Conservation (phyloP, 2,888 invertebrate genomes). For the Eristalis arbustorum region DNA sequence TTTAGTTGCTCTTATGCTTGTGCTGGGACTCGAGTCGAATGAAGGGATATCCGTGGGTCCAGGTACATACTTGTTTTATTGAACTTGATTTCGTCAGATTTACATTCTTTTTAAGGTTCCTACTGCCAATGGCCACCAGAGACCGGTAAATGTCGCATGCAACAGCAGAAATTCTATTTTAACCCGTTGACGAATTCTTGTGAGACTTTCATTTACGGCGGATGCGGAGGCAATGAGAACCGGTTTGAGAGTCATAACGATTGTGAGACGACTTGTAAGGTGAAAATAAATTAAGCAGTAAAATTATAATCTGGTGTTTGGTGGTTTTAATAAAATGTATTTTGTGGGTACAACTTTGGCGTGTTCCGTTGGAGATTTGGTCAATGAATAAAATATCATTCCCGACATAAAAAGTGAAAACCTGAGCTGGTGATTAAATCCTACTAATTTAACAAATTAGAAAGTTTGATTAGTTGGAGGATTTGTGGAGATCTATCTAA, state of each 20-base stretch:
- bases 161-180: conserved; percentile 75
- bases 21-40: neutral
- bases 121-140: conserved; percentile 60
- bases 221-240: conserved; percentile 77
- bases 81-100: neutral
- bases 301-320: neutral
- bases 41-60: neutral
- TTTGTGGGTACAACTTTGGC: neutral
- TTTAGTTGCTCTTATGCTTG: conserved; percentile 5
- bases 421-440: too few relatives aligned
- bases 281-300: neutral
- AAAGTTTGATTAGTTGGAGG: too few relatives aligned
- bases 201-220: conserved; percentile 76
- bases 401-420: too few relatives aligned
- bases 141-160: conserved; percentile 77
- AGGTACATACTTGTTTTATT: neutral
- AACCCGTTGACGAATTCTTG: conserved; percentile 75
- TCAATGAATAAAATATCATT: neutral
- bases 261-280: conserved; percentile 65
- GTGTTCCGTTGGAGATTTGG: neutral
- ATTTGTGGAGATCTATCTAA: too few relatives aligned
- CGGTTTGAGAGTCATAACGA: conserved; percentile 75
- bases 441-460: too few relatives aligned
- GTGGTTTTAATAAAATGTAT: neutral
- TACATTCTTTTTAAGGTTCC: neutral